Conservation (phyloP, 2,888 invertebrate species). For the Lasioglossum lativentre region DNA sequence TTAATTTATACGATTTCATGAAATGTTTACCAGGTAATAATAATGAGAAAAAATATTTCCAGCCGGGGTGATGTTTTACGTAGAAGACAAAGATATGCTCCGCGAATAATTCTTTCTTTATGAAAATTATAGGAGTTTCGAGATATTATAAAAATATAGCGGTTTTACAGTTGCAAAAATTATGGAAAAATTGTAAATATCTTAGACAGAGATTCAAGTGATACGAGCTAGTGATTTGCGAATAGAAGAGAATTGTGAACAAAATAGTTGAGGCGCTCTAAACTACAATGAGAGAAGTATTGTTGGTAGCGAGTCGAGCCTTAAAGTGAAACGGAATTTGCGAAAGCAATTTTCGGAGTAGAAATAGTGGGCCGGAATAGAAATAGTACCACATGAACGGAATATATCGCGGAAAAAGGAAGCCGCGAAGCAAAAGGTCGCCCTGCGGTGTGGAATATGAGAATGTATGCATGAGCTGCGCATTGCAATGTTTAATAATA, state of each 20-base stretch:
- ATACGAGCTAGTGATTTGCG: neutral
- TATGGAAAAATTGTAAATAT: neutral
- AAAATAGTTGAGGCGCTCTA: neutral
- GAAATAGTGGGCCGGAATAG: conserved; percentile 33
- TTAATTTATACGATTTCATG: neutral
- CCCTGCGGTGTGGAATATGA: conserved; percentile 63
- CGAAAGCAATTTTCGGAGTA: neutral
- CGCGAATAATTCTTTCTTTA: neutral
- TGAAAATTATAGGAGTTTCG: neutral
- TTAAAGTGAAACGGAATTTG: conserved; percentile 10
- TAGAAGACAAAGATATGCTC: neutral
- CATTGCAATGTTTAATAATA: conserved; percentile 80
- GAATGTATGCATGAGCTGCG: conserved; percentile 77
- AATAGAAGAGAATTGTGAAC: neutral
- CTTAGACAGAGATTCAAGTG: neutral
- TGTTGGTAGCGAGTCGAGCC: neutral
- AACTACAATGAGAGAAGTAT: neutral
- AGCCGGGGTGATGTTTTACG: neutral
- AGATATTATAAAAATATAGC: neutral
- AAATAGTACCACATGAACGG: conserved; percentile 47
- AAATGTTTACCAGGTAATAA: neutral
- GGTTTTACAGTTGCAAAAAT: neutral
- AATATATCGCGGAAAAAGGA: conserved; percentile 55
- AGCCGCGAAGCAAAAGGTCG: conserved; percentile 26
- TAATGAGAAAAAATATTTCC: neutral